A percentile compares a stretch with the other conserved stretches of the same genome.
Conservation (phyloP, 2,113 vertebrate genomes). For the Daphoenositta chrysoptera region DNA sequence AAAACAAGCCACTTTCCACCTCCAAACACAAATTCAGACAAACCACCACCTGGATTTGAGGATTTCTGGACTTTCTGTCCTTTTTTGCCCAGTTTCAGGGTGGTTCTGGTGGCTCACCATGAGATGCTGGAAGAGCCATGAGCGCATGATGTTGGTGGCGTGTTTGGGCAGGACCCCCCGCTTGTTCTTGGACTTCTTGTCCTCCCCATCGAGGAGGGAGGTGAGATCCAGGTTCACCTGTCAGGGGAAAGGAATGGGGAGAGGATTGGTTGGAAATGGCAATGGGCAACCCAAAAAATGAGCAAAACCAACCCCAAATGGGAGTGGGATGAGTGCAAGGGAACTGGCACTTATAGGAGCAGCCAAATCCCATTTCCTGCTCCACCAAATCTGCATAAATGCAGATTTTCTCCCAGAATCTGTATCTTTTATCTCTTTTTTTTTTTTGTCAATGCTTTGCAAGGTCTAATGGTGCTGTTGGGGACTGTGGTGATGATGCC, state of each 20-base stretch:
- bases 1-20: not conserved
- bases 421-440: fast-evolving
- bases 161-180: slow-evolving; percentile 96
- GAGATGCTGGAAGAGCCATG: slow-evolving; percentile 99
- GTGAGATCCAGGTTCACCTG: slow-evolving; percentile 97
- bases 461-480: not conserved
- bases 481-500: fast-evolving
- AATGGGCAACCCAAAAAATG: fast-evolving
- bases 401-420: not conserved
- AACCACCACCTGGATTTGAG: not conserved
- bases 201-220: slow-evolving; percentile 92
- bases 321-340: not conserved
- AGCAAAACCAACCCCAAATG: not conserved
- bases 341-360: fast-evolving
- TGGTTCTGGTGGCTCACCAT: slow-evolving; percentile 79
- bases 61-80: fast-evolving
- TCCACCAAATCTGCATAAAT: not conserved
- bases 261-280: not conserved
- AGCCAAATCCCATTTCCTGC: not conserved
- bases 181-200: slow-evolving; percentile 99
- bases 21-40: not conserved
- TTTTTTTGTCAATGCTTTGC: not conserved
- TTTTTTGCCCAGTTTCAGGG: fast-evolving
- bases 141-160: slow-evolving; percentile 99
- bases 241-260: slow-evolving; percentile 28